Evolutionary conservation across 2,797 vertebrate species (phyloP), one percentile per base, ranked within the genome.

Genomic region (Sebastes taczanowskii): DNA sequence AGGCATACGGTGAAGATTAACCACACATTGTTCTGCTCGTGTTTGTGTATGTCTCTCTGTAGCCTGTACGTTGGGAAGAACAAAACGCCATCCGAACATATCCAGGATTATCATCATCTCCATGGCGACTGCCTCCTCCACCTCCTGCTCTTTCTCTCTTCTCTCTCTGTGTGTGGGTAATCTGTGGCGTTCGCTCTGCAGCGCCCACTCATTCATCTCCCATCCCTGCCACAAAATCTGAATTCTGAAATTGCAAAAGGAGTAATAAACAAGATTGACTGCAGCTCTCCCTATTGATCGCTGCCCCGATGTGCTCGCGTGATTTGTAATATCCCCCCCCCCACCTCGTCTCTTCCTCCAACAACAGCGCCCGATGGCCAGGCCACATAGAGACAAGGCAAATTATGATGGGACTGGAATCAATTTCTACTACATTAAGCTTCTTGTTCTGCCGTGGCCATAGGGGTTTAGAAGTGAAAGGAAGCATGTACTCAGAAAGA

Each of bases 221-320:
- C 77, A 70, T 84, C 80, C 78, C 81, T 84, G 84, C 82, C 80
- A 81, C 89, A 86, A 91, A 91, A 94, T 94, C 90, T 88, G 84
- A 94, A 93, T 94, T 92, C 88, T 84, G 74, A 93, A 91, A 93
- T 94, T 91, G 92, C 87, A 86, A 88, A 90, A 86, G 81, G 74
- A 87, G 92, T 91, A 88, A 93, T 95, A 94, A 94, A 95, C 85
- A 89, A 91, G 91, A 95, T 90, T 91, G 90, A 95, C 90, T 89
- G 77, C 78, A 82, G 67, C 83, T 79, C 85, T 87, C 53, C 63
- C 34, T 91, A 95, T 94, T 91, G 94, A 95, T 95, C 75, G 74
- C 72, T 30, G 58, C 80, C 85, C 81, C 82, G 77, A 79, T 88
- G 84, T 88, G 88, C 85, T 90, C 68, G 56, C 25, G 77, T 93